These are phyloP conservation scores for Alligator sinensis DNA, from an alignment of 2,113 vertebrate species.

Conservation along the genomic window DNA sequence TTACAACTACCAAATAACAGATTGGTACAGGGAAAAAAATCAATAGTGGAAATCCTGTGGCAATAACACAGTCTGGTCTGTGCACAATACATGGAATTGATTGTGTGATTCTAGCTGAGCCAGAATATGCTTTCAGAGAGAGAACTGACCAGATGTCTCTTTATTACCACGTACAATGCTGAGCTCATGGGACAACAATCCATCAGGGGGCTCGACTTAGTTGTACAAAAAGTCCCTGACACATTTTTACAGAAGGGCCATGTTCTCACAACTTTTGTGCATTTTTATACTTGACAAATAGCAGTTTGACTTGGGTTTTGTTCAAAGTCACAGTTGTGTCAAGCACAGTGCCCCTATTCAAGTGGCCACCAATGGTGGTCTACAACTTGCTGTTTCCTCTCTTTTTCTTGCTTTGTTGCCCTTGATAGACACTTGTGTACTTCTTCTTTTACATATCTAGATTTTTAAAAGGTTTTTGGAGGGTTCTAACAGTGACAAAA, in stretches of 20 bases:
- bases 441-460: neutral
- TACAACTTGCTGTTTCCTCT: conserved; percentile 16
- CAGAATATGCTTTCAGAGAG: conserved; percentile 35
- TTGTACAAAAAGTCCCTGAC: conserved; percentile 40
- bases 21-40: neutral
- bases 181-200: conserved; percentile 28
- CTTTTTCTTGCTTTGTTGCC: conserved; percentile 60
- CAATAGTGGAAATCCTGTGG: neutral
- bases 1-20: neutral
- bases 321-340: conserved; percentile 46
- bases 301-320: conserved; percentile 64
- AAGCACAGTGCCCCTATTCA: conserved; percentile 65
- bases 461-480: conserved; percentile 13
- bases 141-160: conserved; percentile 69
- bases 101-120: neutral
- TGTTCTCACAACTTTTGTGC: conserved; percentile 61
- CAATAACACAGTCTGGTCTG: rapidly evolving
- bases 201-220: conserved; percentile 42
- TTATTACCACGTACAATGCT: conserved; percentile 62
- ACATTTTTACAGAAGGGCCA: conserved; percentile 38
- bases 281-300: conserved; percentile 69
- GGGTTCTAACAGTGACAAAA: neutral
- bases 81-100: neutral
- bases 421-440: neutral
- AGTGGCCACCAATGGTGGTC: conserved; percentile 60